Evolutionary conservation across 2,888 invertebrate species (phyloP), one percentile per base, ranked within the genome.

Genomic region (Myopa testacea): DNA sequence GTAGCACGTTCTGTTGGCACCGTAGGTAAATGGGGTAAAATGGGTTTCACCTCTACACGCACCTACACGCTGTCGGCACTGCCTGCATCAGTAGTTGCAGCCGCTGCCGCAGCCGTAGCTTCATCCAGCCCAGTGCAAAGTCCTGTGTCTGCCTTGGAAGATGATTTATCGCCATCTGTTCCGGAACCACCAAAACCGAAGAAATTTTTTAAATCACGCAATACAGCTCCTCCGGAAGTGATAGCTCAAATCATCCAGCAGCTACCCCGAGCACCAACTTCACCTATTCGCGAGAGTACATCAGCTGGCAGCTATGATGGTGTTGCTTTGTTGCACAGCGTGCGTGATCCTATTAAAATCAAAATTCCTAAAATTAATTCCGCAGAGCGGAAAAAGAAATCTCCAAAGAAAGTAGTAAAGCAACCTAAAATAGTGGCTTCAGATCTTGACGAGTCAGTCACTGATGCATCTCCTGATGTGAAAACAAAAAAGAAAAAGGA

Each of bases 11-110:
- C 96, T 50, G 95, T 96, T 82, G 97, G 96, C 81, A 96, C 95
- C 52, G 94, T 97, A 82, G 97, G 97, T 83, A 95, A 96, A 91
- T 97, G 97, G 96, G 97, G 97, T 83, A 95, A 96, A 89, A 96
- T 96, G 85, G 96, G 96, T 81, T 97, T 96, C 89, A 97, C 97
- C 38, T 96, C 96, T 4, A 94, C 96, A 80, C 92, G 97, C 85
- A 96, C 89, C 4, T 88, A 89, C 77, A 85, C 88, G 4, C 81
- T 88, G 67, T 86, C 89, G 34, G 85, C 86, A 16, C 78, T 87
- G 69, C 86, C 88, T 69, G 84, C 87, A 0, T 84, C 84, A 1
- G 86, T 86, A 77, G 83, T 79, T 10, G 83, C 82, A 8, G 82
- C 83, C 8, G 82, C 82, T 7, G 82, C 82, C 7, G 82, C 82